These are phyloP conservation scores for Eremobia ochroleuca DNA, from an alignment of 2,888 invertebrate genomes.

Conservation along the genomic window DNA sequence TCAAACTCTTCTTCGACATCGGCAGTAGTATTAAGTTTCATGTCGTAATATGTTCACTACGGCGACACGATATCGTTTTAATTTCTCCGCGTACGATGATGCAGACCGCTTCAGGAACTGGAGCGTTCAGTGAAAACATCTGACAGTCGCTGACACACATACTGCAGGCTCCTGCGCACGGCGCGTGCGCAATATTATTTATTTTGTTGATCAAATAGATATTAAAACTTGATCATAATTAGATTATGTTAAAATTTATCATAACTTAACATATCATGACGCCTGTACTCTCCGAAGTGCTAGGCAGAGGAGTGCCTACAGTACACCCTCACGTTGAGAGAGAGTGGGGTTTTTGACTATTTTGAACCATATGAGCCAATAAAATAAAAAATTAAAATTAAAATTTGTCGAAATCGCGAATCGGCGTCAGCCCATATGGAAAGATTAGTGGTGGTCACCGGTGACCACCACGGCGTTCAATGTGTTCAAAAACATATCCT, in stretches of 20 bases:
- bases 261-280: neutral
- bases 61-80: conserved; percentile 39
- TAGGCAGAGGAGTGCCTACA: neutral
- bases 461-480: too few species aligned
- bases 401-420: too few species aligned
- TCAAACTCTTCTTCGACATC: neutral
- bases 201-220: neutral
- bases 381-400: too few species aligned
- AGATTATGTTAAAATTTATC: neutral
- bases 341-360: too few species aligned
- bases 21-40: conserved; percentile 19
- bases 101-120: conserved; percentile 59
- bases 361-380: too few species aligned
- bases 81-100: conserved; percentile 49
- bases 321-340: too few species aligned
- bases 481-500: neutral
- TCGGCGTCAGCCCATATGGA: too few species aligned
- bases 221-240: neutral
- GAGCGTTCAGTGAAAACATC: conserved; percentile 71
- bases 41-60: conserved; percentile 27
- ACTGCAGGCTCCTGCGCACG: conserved; percentile 14
- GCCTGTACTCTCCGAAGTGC: neutral
- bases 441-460: too few species aligned
- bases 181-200: neutral
- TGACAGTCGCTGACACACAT: conserved; percentile 27